Percentiles rank a stretch among this genome's conserved stretches.
phyloP scores from a whole-genome alignment of 2,113 vertebrate genomes.

The Morone saxatilis region DNA sequence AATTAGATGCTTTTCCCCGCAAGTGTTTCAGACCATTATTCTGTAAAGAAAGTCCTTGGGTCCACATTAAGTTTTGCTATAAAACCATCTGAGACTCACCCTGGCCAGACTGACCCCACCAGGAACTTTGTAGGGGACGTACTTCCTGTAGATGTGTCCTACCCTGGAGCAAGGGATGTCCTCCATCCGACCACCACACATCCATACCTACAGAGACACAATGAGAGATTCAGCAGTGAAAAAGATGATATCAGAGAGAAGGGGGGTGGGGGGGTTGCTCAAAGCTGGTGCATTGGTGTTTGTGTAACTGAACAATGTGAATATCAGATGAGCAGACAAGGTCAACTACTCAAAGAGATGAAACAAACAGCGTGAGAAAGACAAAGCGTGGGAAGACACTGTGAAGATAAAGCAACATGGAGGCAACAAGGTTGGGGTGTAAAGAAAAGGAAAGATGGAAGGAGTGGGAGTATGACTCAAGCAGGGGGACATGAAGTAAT shows the following conservation, averaged over 20 bases:
- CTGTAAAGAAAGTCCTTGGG: neutral
- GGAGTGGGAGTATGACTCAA: neutral
- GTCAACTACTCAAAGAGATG: slow-evolving; percentile 2
- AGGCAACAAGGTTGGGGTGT: neutral
- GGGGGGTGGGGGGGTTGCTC: neutral
- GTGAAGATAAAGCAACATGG: neutral
- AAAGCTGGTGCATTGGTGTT: neutral
- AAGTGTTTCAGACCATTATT: neutral
- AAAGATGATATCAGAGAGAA: neutral
- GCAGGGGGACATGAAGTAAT: neutral
- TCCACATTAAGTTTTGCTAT: neutral
- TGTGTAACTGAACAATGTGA: slow-evolving; percentile 6
- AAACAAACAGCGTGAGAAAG: neutral
- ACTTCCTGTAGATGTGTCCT: slow-evolving; percentile 98
- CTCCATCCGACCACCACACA: slow-evolving; percentile 87
- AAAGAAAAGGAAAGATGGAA: neutral
- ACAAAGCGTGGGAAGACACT: neutral
- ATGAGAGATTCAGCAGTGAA: slow-evolving; percentile 7
- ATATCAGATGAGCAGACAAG: slow-evolving; percentile 11
- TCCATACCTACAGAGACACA: slow-evolving; percentile 77
- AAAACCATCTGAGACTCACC: slow-evolving; percentile 5
- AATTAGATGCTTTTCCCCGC: neutral
- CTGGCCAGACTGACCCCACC: slow-evolving; percentile 93
- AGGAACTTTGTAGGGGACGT: slow-evolving; percentile 97
- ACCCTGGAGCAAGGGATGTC: slow-evolving; percentile 94